These are phyloP conservation scores for Leucosticte australis DNA, from an alignment of 2,113 vertebrate genomes.

Conservation along the genomic window DNA sequence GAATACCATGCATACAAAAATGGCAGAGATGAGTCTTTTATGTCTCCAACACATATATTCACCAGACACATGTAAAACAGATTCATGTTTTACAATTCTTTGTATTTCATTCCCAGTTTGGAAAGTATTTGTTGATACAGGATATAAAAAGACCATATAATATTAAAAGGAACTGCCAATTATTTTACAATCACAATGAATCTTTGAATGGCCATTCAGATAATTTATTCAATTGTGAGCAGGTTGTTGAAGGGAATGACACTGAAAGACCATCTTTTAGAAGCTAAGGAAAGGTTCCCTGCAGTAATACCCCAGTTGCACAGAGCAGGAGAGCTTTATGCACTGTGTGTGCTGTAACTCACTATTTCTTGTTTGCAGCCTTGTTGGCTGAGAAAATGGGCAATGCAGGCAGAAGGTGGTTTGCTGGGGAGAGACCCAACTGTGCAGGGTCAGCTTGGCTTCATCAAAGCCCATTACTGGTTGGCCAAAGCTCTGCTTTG, in stretches of 20 bases:
- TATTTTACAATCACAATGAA: background rate
- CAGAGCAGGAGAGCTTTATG: background rate
- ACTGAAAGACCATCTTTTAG: background rate
- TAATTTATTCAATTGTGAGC: background rate
- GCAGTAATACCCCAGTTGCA: background rate
- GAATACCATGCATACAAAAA: background rate
- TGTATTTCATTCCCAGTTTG: background rate
- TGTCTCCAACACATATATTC: background rate
- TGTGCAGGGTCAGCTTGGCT: background rate
- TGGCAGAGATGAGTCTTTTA: background rate
- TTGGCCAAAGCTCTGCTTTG: background rate
- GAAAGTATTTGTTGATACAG: background rate
- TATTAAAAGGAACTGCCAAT: background rate
- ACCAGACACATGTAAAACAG: background rate
- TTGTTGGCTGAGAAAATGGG: background rate
- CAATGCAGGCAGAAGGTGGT: accelerated
- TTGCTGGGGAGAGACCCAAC: background rate
- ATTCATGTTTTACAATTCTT: background rate
- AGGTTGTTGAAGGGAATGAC: background rate
- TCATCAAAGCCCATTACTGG: background rate
- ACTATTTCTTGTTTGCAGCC: background rate
- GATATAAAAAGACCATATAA: background rate
- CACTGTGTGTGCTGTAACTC: background rate
- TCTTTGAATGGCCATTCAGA: background rate
- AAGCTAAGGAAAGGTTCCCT: background rate